Base-by-base conservation (phyloP, 2,888 invertebrate species). In the Caenorhabditis uteleia region DNA sequence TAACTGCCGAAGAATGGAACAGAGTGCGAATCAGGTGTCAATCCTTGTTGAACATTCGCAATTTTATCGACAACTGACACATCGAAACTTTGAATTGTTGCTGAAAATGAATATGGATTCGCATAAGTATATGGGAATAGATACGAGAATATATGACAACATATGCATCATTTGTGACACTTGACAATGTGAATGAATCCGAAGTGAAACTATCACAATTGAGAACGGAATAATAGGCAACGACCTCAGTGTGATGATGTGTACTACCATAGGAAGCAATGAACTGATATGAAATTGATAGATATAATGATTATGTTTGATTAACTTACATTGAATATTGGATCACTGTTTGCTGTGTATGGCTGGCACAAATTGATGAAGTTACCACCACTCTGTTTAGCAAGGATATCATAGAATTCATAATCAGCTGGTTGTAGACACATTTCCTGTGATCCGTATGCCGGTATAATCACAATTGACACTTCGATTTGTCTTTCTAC, bases 171-270 rank as follows among this genome's bases (percentile, higher is more conserved):
- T 43, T 55, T 6, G 48, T n/a, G 1, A 34, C n/a, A 20, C 48
- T 36, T 12, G 66, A 59, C 1, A 66, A 3, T 21, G 20, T 51
- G 21, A 66, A 59, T 1, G 40, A 12, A 14, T 34, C 50, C 23
- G 59, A 42, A 0, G 21, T n/a, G 26, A 40, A 45, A 12, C 21
- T 31, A 18, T 44, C 33, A 26, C 66, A 66, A 31, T 56, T 56
- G 1, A 20, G 26, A 18, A 47, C 51, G 3, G 12, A 26, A n/a
- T 42, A 42, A 36, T 48, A 67, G 14, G 48, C 33, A 16, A 70
- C 36, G 23, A 67, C 60, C 27, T 70, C 70, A 8, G 56, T 65
- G 40, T 70, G 70, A 49, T 70, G 70, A 44, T 70, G 70, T n/a
- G 49, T 58, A 14, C 39, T 43, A 36, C 70, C 70, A 29, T 70